A percentile compares a stretch with the other conserved stretches of the same genome.
phyloP scores from a whole-genome alignment of 2,888 invertebrate species.

The Euzetes globulus region DNA sequence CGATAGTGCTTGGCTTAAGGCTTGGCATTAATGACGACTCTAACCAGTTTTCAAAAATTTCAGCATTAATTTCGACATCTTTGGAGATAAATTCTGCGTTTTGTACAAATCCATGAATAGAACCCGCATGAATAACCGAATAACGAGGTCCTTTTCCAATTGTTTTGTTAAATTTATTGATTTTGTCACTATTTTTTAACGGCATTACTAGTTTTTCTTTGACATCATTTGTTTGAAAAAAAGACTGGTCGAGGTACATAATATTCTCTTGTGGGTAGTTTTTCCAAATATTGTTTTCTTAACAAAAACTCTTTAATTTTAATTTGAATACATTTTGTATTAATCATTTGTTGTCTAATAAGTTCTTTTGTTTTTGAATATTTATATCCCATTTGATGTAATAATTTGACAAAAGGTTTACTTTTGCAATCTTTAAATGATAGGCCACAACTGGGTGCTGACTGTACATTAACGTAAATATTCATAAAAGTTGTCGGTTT shows the following conservation, averaged over 20 bases:
- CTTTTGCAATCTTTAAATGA: background rate
- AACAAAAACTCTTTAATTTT: constrained; percentile 2
- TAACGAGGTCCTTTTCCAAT: background rate
- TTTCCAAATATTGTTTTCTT: background rate
- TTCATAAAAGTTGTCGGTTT: too few species aligned
- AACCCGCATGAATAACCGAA: background rate
- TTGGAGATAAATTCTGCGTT: background rate
- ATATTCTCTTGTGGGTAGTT: background rate
- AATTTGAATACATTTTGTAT: background rate
- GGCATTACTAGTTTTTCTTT: background rate
- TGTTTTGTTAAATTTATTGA: too few species aligned
- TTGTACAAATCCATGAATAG: background rate
- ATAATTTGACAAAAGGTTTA: background rate
- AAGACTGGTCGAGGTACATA: background rate
- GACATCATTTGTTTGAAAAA: background rate
- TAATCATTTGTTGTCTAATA: constrained; percentile 4
- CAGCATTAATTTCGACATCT: background rate
- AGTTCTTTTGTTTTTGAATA: background rate
- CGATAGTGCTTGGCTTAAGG: background rate
- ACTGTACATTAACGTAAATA: background rate
- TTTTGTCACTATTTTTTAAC: too few species aligned
- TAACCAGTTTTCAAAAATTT: constrained; percentile 2
- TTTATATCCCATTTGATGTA: constrained; percentile 6
- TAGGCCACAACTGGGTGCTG: background rate
- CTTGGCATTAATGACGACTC: background rate